phyloP scores from a whole-genome alignment of 2,113 vertebrate genomes.

The Glareola pratincola region DNA sequence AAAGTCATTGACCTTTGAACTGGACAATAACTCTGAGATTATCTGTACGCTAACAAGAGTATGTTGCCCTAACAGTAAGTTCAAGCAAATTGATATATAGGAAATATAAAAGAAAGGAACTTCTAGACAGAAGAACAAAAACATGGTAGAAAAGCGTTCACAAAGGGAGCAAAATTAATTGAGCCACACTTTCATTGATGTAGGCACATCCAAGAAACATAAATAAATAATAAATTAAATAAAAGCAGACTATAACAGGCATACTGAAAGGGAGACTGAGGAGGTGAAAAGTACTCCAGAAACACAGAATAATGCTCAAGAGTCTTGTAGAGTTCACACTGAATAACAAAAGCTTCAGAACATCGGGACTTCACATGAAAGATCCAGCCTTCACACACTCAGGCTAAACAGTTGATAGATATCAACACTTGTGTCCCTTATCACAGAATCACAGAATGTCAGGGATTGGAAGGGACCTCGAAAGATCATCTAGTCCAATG shows the following conservation, averaged over 20 bases:
- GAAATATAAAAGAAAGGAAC: neutral
- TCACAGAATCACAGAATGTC: no score
- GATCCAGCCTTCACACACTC: neutral
- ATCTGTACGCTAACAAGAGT: neutral
- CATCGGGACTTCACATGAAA: neutral
- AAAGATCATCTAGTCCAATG: no score
- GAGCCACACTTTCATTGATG: neutral
- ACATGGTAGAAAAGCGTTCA: neutral
- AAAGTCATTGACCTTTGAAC: neutral
- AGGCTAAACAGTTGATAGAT: neutral
- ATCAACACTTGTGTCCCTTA: neutral
- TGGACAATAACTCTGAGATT: neutral
- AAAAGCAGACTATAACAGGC: neutral
- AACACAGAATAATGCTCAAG: neutral
- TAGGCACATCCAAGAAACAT: neutral
- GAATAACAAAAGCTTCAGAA: neutral
- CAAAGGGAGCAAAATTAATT: neutral
- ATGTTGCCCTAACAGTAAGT: neutral
- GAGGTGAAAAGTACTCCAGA: neutral
- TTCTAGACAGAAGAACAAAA: neutral
- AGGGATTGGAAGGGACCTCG: no score
- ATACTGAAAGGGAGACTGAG: neutral
- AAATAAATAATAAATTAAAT: neutral
- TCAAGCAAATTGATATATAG: neutral
- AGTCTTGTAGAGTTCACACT: neutral